Evolutionary conservation across 1,140 invertebrate genomes (phyloP).

Genomic region (Hycleus cichorii): DNA sequence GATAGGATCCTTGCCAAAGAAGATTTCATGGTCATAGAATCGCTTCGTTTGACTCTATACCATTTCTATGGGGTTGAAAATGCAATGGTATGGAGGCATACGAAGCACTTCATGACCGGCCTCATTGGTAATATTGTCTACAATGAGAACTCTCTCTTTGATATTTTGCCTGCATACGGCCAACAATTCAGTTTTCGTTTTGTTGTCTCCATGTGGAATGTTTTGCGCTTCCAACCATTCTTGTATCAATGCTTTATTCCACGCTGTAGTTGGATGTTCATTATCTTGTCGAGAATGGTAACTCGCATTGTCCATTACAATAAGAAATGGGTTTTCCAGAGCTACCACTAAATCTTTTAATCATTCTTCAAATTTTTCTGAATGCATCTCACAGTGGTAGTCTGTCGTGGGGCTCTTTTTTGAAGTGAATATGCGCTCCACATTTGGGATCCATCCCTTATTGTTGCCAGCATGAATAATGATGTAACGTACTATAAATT

Average conservation of each 20-base stretch:
- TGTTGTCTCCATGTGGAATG: neutral
- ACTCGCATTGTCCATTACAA: neutral
- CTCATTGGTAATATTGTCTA: conserved; percentile 4
- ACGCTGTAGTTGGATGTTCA: neutral
- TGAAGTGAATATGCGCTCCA: too few species aligned
- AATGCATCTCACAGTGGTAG: too few species aligned
- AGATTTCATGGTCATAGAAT: conserved; percentile 5
- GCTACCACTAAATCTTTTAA: neutral
- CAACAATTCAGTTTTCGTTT: neutral
- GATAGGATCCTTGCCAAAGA: neutral
- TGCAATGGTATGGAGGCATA: conserved; percentile 29
- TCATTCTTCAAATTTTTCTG: too few species aligned
- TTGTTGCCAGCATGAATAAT: neutral
- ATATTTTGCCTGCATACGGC: neutral
- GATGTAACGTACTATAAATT: neutral
- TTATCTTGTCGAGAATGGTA: neutral
- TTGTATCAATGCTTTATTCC: neutral
- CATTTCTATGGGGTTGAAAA: conserved; percentile 33
- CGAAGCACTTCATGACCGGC: conserved; percentile 20
- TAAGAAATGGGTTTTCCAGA: too few species aligned
- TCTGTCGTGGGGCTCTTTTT: too few species aligned
- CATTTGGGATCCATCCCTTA: too few species aligned
- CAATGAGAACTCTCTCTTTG: neutral
- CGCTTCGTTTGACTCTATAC: conserved; percentile 26
- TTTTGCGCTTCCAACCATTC: neutral